Evolutionary conservation across 2,888 invertebrate species (phyloP).

Genomic region (Dendrolimus pini): DNA sequence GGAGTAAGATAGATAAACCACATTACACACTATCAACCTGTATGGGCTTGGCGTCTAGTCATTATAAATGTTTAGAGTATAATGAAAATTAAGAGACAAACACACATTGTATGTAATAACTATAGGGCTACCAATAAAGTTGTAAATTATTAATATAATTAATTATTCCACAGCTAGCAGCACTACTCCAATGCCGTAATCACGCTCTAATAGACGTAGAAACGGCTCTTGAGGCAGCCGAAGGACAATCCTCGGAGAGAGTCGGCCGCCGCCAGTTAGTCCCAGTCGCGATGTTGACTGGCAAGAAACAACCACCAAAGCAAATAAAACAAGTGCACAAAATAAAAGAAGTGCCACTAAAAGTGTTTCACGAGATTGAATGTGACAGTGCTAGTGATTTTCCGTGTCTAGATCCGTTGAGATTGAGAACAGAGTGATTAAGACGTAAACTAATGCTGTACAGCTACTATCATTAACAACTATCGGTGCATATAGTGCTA

Average conservation of each 20-base stretch:
- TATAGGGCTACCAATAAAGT: no score
- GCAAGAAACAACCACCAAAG: constrained; percentile 12
- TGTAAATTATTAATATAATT: no score
- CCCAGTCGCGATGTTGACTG: constrained; percentile 35
- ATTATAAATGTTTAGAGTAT: no score
- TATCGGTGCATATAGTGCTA: background rate
- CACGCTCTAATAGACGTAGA: constrained; percentile 69
- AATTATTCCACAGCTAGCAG: constrained; percentile 39
- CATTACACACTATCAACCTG: no score
- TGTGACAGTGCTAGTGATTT: constrained; percentile 43
- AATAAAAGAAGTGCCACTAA: constrained; percentile 59
- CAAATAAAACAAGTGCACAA: constrained; percentile 25
- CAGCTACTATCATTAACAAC: constrained; percentile 44
- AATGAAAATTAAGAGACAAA: no score
- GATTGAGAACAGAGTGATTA: constrained; percentile 63
- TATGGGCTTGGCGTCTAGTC: no score
- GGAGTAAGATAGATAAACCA: no score
- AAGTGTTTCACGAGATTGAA: constrained; percentile 58
- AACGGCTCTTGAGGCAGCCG: constrained; percentile 70
- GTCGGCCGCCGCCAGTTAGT: constrained; percentile 40
- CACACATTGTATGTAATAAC: no score
- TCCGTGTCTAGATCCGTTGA: constrained; percentile 54
- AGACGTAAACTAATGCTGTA: constrained; percentile 45
- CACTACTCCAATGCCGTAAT: constrained; percentile 59
- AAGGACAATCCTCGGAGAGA: constrained; percentile 41